Conservation (phyloP, 2,888 invertebrate species). For the Aporophyla nigra region DNA sequence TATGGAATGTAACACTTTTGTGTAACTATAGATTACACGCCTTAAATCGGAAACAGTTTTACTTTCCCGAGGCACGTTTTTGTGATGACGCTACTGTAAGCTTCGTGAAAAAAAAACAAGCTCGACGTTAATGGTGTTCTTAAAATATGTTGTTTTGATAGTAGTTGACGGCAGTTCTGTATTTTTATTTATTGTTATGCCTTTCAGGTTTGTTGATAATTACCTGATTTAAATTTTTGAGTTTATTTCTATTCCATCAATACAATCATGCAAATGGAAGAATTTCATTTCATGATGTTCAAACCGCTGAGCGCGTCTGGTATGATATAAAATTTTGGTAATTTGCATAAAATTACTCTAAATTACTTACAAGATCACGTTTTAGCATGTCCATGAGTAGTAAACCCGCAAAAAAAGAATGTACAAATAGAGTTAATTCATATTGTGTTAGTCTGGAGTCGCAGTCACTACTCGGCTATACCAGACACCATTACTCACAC, state of each 20-base stretch:
- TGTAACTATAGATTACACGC: conserved; percentile 49
- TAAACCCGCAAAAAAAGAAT: conserved; percentile 51
- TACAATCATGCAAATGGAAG: conserved; percentile 4
- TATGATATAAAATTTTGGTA: conserved; percentile 41
- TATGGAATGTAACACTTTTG: conserved; percentile 69
- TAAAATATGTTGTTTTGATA: conserved; percentile 63
- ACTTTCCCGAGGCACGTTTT: conserved; percentile 38
- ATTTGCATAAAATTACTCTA: conserved; percentile 57
- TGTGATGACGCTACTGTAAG: conserved; percentile 52
- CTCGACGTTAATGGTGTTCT: conserved; percentile 59
- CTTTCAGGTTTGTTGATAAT: conserved; percentile 35
- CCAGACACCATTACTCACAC: conserved; percentile 79
- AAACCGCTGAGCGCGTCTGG: conserved; percentile 1
- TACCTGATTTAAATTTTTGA: not conserved
- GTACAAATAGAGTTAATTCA: conserved; percentile 71
- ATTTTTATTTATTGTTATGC: conserved; percentile 40
- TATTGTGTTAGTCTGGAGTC: conserved; percentile 75
- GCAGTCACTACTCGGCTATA: conserved; percentile 78
- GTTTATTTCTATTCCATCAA: not conserved
- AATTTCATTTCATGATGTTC: conserved; percentile 25
- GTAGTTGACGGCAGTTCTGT: conserved; percentile 48
- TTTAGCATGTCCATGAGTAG: conserved; percentile 54
- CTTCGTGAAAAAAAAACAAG: conserved; percentile 53
- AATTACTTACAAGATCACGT: conserved; percentile 56
- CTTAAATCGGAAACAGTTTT: conserved; percentile 55